Evolutionary conservation across 2,797 vertebrate species (phyloP), one percentile per base, ranked within the genome.

Genomic region (Chaunax sp.): DNA sequence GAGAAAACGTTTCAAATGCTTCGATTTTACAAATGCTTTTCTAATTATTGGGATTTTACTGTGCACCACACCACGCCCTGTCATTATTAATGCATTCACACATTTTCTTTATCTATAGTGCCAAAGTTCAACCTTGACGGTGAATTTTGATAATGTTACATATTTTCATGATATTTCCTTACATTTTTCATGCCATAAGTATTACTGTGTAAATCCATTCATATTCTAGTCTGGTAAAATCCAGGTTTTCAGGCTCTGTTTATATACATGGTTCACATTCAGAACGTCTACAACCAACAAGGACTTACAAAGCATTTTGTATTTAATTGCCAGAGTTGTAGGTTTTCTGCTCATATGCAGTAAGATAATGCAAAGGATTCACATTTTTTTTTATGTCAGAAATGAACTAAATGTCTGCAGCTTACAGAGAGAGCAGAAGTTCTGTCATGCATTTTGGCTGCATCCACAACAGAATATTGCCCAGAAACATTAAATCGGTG

Each of bases 51-150:
- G 56, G 61, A 49, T 75, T 56, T 41, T 26, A 55, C 59, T 69
- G 68, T 53, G 38, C 62, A 64, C 25, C 44, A 28, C 56, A 28
- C 30, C 26, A 44, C 6, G 52, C 61, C 56, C 76, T 47, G 47
- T 60, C 77, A 54, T 60, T 53, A 23, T 64, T 58, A 45, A 33
- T 23, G 20, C 61, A 46, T 37, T 19, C 61, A 41, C 56, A 30
- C 3, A 38, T 80, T 58, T 46, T 28, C 78, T 38, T 80, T 37
- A 58, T 87, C 81, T 76, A 64, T 73, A 56, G 90, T 91, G 91
- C 90, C 91, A 93, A 92, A 91, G 87, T 92, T 89, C 72, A 86
- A 54, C 76, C 77, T 72, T 79, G 79, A 73, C 82, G 82, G 77
- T 81, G 69, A 81, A 87, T 91, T 91, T 89, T 84, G 83, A 81